These are phyloP conservation scores for Labeo rohita DNA, from an alignment of 2,113 vertebrate species.

Conservation along the genomic window DNA sequence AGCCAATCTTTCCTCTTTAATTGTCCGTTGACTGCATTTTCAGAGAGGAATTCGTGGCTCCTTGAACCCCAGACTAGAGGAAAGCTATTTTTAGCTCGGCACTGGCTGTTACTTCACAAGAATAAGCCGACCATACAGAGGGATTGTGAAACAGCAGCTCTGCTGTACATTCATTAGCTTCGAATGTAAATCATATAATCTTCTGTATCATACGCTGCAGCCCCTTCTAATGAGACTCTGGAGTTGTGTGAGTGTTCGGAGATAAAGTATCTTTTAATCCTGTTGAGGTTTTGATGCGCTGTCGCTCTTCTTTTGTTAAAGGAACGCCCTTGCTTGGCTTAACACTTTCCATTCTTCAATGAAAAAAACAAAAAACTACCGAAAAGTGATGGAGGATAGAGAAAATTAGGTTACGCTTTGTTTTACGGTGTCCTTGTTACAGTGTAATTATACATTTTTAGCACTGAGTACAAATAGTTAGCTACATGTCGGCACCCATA, in stretches of 20 bases:
- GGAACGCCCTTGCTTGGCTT: slow-evolving; percentile 70
- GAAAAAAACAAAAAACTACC: no score
- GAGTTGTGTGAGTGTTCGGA: slow-evolving; percentile 24
- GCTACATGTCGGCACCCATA: no score
- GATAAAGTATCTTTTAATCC: slow-evolving; percentile 56
- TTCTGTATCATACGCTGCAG: slow-evolving; percentile 48
- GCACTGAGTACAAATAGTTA: no score
- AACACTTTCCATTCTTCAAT: slow-evolving; percentile 47
- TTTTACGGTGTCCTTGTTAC: no score
- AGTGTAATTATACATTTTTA: no score
- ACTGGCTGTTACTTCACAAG: slow-evolving; percentile 60
- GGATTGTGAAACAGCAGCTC: slow-evolving; percentile 25
- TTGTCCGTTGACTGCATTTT: slow-evolving; percentile 45
- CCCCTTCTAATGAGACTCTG: slow-evolving; percentile 41
- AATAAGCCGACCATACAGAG: slow-evolving; percentile 54
- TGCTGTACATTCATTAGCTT: slow-evolving; percentile 42
- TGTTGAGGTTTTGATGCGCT: slow-evolving; percentile 66
- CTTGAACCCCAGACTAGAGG: slow-evolving; percentile 49
- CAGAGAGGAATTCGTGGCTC: slow-evolving; percentile 49
- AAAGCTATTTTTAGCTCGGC: slow-evolving; percentile 61
- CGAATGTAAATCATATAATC: slow-evolving; percentile 50
- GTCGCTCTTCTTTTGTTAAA: slow-evolving; percentile 71
- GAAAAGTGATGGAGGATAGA: no score
- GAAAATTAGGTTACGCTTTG: no score
- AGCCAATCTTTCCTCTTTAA: slow-evolving; percentile 50